phyloP scores from a whole-genome alignment of 2,888 invertebrate genomes.

The Patella pellucida region DNA sequence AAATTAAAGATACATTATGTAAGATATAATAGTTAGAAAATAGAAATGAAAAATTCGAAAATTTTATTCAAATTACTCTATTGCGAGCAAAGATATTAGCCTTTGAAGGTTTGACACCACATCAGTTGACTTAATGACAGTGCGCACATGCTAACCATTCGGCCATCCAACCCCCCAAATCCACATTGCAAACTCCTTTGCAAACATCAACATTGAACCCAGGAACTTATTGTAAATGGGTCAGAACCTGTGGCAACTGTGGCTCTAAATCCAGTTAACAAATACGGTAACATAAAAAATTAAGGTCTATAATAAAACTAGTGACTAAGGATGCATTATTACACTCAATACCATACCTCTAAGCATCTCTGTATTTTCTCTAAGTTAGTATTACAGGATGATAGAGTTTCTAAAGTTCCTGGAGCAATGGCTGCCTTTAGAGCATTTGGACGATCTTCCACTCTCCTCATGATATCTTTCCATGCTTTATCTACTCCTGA shows the following conservation, averaged over 20 bases:
- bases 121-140: too few species aligned
- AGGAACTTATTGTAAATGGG: too few species aligned
- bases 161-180: too few species aligned
- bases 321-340: neutral
- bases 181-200: too few species aligned
- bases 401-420: slow-evolving; percentile 68
- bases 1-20: too few species aligned
- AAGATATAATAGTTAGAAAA: neutral
- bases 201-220: too few species aligned
- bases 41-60: neutral
- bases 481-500: slow-evolving; percentile 68
- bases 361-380: slow-evolving; percentile 71
- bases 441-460: slow-evolving; percentile 69
- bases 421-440: slow-evolving; percentile 67
- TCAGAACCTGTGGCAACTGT: neutral
- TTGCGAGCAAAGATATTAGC: too few species aligned
- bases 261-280: neutral
- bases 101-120: too few species aligned
- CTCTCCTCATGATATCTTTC: slow-evolving; percentile 70
- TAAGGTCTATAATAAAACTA: neutral
- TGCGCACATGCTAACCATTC: too few species aligned
- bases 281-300: neutral
- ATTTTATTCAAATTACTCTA: too few species aligned
- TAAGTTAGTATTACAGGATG: slow-evolving; percentile 64
- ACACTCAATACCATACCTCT: slow-evolving; percentile 53